Evolutionary conservation across 2,113 vertebrate genomes (phyloP), one percentile per base, ranked within the genome.

Genomic region (Psittacula cyanocephala): DNA sequence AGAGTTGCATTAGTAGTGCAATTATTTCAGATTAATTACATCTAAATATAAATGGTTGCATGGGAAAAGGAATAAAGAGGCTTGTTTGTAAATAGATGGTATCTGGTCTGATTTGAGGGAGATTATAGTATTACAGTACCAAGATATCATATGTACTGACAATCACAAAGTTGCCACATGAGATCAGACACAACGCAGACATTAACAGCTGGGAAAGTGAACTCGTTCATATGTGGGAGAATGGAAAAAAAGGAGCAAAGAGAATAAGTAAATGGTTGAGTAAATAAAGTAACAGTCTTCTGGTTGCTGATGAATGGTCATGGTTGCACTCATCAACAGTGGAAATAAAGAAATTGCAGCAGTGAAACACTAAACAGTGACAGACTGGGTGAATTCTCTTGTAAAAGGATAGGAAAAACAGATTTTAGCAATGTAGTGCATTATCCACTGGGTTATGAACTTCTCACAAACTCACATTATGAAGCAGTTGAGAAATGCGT

Each of bases 361-460:
- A 83, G 29, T 31, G 52, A 81, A 94, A 88, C 33, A 70, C 57
- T 88, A 64, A 93, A 74, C 55, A 80, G 43, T 29, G 53, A 74
- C 74, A 82, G 85, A 63, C 39, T 60, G 47, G 13, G 12, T 47
- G 43, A 59, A 41, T 81, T 84, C 57, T 81, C 49, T 88, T 84
- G 10, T 50, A 65, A 69, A 63, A 39, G 35, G 13, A 46, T 49
- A 91, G 74, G 23, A 33, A 77, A 49, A 41, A 6, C n/a, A 50
- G n/a, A 69, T 81, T 87, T 89, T 79, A 93, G 15, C 59, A 69
- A 62, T 33, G 37, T 47, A 85, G 27, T 80, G 10, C 23, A 63
- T 92, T 92, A 94, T 67, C 59, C 49, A 50, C 41, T 39, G 37
- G 39, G 76, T 67, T 94, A 74, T 86, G 88, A 91, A 96, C 81